phyloP scores from a whole-genome alignment of 2,888 invertebrate genomes.

The Patella depressa region DNA sequence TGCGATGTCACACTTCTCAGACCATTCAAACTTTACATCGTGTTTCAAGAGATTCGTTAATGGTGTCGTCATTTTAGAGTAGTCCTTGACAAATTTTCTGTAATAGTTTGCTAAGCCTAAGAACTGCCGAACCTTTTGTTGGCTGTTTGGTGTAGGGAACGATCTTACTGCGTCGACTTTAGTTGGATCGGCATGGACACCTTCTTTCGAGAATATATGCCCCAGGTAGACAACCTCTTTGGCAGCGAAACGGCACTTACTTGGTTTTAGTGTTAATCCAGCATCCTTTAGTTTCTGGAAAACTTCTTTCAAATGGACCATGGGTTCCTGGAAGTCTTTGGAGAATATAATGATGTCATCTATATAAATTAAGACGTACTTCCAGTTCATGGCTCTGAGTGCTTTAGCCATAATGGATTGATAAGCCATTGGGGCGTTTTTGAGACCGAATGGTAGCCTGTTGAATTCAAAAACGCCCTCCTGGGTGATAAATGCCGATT shows the following conservation, averaged over 20 bases:
- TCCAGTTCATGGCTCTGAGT: slow-evolving; percentile 38
- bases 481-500: slow-evolving; percentile 40
- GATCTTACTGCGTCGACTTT: slow-evolving; percentile 28
- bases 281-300: slow-evolving; percentile 34
- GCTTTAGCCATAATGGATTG: slow-evolving; percentile 34
- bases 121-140: slow-evolving; percentile 29
- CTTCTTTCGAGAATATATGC: slow-evolving; percentile 35
- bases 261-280: slow-evolving; percentile 35
- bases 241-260: slow-evolving; percentile 39
- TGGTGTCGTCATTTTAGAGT: slow-evolving; percentile 38
- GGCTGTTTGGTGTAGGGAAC: slow-evolving; percentile 32
- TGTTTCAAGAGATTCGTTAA: slow-evolving; percentile 34
- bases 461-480: slow-evolving; percentile 36
- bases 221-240: slow-evolving; percentile 36
- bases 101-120: slow-evolving; percentile 38
- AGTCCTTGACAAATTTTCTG: slow-evolving; percentile 34
- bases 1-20: slow-evolving; percentile 26
- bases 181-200: slow-evolving; percentile 30
- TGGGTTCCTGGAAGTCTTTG: slow-evolving; percentile 32
- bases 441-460: slow-evolving; percentile 40
- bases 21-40: slow-evolving; percentile 37
- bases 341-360: slow-evolving; percentile 43
- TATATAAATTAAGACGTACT: slow-evolving; percentile 39
- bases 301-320: slow-evolving; percentile 31
- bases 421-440: slow-evolving; percentile 39